Evolutionary conservation across 2,113 vertebrate species (phyloP).

Genomic region (Varanus salvator): DNA sequence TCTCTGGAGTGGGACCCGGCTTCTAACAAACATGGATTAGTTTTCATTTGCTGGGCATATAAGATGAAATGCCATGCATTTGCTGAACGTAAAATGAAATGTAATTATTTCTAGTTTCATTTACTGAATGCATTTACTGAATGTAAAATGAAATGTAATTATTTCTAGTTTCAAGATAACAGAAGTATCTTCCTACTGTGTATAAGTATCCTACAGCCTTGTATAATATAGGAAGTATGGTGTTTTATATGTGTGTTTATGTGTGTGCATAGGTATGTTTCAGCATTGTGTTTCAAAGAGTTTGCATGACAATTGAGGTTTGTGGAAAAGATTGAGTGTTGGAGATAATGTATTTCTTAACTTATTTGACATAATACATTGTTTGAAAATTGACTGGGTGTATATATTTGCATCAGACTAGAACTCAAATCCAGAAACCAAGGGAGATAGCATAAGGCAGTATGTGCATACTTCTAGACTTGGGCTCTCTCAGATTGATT

Average conservation of each 20-base stretch:
- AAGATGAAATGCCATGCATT: slow-evolving; percentile 10
- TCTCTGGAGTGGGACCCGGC: background rate
- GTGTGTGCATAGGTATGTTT: no score
- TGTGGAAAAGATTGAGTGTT: slow-evolving; percentile 63
- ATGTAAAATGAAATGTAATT: slow-evolving; percentile 54
- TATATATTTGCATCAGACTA: background rate
- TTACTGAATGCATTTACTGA: slow-evolving; percentile 35
- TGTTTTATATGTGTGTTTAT: background rate
- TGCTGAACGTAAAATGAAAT: slow-evolving; percentile 49
- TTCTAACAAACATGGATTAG: background rate
- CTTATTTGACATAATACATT: no score
- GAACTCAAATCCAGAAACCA: no score
- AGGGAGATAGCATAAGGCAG: background rate
- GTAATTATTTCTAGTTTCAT: slow-evolving; percentile 48
- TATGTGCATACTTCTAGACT: background rate
- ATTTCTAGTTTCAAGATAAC: slow-evolving; percentile 54
- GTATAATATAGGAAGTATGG: slow-evolving; percentile 75
- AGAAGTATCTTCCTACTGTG: slow-evolving; percentile 56
- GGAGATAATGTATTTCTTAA: background rate
- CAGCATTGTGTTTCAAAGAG: no score
- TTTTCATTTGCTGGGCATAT: no score
- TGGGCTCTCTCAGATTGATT: background rate
- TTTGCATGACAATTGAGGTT: slow-evolving; percentile 57
- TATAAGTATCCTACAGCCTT: slow-evolving; percentile 62
- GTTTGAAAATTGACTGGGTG: no score